These are phyloP conservation scores for Nothobranchius furzeri DNA, from an alignment of 2,113 vertebrate genomes.

Conservation along the genomic window DNA sequence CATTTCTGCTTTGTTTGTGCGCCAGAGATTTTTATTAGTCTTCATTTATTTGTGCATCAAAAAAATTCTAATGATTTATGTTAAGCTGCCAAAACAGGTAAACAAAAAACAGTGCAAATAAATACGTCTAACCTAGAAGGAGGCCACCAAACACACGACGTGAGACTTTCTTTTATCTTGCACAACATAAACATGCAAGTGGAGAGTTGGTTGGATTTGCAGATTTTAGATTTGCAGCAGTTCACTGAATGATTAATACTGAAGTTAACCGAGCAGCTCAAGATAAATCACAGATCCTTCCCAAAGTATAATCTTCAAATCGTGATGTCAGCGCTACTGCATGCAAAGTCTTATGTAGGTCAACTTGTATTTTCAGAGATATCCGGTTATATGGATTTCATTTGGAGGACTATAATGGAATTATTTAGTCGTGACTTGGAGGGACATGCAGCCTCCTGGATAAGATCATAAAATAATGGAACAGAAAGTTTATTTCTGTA, in stretches of 20 bases:
- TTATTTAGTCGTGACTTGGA: conserved; percentile 11
- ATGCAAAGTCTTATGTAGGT: conserved; percentile 75
- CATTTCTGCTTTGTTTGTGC: too few relatives aligned
- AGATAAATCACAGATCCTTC: conserved; percentile 71
- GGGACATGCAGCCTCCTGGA: neutral
- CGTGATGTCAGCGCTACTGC: conserved; percentile 68
- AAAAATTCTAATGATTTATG: too few relatives aligned
- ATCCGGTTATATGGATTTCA: conserved; percentile 9
- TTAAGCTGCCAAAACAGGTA: too few relatives aligned
- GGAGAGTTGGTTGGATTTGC: conserved; percentile 60
- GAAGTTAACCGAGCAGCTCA: conserved; percentile 62
- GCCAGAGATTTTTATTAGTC: too few relatives aligned
- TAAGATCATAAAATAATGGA: neutral
- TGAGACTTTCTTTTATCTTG: neutral
- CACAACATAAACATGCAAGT: conserved; percentile 30
- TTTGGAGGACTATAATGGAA: conserved; percentile 10
- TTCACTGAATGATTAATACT: conserved; percentile 73
- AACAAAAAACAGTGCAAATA: neutral
- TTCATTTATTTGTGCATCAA: too few relatives aligned
- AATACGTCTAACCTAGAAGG: conserved; percentile 1
- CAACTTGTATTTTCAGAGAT: conserved; percentile 41
- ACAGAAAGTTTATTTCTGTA: neutral
- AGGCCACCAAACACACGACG: neutral
- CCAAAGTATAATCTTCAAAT: conserved; percentile 69
- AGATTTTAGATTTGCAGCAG: conserved; percentile 55